Conservation (phyloP, 1,140 invertebrate genomes). For the Venturia canescens region DNA sequence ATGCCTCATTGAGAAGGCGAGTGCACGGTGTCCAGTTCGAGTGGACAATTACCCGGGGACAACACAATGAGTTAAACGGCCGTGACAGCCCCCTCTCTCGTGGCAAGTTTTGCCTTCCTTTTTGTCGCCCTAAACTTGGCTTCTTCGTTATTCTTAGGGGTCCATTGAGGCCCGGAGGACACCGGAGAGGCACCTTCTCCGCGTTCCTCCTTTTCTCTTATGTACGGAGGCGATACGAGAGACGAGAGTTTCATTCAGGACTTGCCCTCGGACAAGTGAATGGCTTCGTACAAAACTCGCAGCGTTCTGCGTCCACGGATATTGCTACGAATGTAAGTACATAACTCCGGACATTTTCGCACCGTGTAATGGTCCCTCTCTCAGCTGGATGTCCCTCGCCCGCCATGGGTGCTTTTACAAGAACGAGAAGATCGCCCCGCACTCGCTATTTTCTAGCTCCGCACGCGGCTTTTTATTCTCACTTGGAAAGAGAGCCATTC, state of each 20-base stretch:
- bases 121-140: neutral
- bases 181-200: slow-evolving; percentile 7
- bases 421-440: neutral
- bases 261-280: slow-evolving; percentile 30
- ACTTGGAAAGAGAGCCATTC: neutral
- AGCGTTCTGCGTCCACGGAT: neutral
- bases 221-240: slow-evolving; percentile 5
- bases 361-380: slow-evolving; percentile 43
- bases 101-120: slow-evolving; percentile 31
- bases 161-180: neutral
- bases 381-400: slow-evolving; percentile 50
- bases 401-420: slow-evolving; percentile 46
- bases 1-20: slow-evolving; percentile 7
- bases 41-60: slow-evolving; percentile 20
- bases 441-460: slow-evolving; percentile 7
- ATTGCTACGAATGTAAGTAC: neutral
- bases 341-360: slow-evolving; percentile 36
- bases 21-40: slow-evolving; percentile 8
- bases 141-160: slow-evolving; percentile 22
- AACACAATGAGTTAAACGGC: slow-evolving; percentile 40
- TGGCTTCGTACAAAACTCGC: slow-evolving; percentile 25
- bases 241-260: slow-evolving; percentile 29
- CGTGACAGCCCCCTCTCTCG: slow-evolving; percentile 38
- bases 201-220: slow-evolving; percentile 28
- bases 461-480: neutral